A percentile compares a stretch with the other conserved stretches of the same genome.
These are phyloP conservation scores for Sycophaga agraensis DNA, from an alignment of 1,140 invertebrate species.

Conservation along the genomic window DNA sequence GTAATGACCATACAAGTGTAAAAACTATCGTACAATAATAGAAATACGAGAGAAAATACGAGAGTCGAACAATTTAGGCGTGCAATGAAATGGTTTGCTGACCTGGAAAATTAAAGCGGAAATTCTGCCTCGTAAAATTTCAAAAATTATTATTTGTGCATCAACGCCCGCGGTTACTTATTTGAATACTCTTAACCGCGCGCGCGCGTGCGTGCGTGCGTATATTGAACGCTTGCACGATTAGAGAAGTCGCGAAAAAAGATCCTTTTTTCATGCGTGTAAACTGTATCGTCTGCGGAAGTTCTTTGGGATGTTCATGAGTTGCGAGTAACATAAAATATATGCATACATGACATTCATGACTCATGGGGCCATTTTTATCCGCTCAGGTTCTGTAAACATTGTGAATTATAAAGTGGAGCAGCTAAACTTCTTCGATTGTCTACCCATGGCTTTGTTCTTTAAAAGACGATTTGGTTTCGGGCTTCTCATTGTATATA, in stretches of 20 bases:
- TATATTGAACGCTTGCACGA: neutral
- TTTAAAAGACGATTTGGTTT: no score
- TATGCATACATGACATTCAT: no score
- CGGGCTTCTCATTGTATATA: no score
- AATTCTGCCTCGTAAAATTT: slow-evolving; percentile 8
- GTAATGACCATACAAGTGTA: no score
- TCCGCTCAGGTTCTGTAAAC: neutral
- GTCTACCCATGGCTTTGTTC: no score
- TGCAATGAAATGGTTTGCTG: neutral
- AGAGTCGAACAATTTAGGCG: no score
- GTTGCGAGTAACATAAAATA: no score
- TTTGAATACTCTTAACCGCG: neutral
- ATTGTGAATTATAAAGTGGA: slow-evolving; percentile 5
- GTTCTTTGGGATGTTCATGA: no score
- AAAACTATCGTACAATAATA: no score
- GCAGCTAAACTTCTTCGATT: slow-evolving; percentile 10
- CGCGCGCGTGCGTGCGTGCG: neutral
- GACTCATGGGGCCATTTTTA: slow-evolving; percentile 6
- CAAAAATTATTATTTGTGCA: slow-evolving; percentile 8
- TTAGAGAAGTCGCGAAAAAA: neutral
- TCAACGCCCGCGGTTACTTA: no score
- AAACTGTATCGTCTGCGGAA: neutral
- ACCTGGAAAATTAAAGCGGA: slow-evolving; percentile 7
- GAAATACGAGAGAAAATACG: no score
- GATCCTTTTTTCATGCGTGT: neutral